Base-by-base conservation (phyloP, 2,113 vertebrate genomes). In the Trematomus loennbergii region DNA sequence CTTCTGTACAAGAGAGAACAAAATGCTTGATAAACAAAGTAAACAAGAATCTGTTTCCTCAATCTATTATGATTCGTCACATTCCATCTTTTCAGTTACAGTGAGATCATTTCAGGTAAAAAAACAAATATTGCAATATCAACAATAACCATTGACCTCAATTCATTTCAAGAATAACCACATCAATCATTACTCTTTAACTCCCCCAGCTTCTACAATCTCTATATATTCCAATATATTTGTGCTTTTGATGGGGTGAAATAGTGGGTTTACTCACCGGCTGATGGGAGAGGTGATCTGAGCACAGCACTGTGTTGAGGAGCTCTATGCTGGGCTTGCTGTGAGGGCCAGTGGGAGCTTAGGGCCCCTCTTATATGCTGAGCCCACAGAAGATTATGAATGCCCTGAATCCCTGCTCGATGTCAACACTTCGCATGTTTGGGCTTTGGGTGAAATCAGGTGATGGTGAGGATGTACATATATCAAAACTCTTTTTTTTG, bases 371-470 rank as follows among this genome's bases (percentile, higher is more conserved):
- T 97, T 98, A 97, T 97, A 94, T 58, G 71, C 72, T 50, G 46
- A 68, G 13, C 1, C 55, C 52, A 90, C 91, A 93, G 90, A 82
- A 85, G 97, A 97, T 98, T 98, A 97, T 0, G 9, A 46, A 60
- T 7, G 86, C 65, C 0, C 81, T 85, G 87, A 86, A 92, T 87
- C 81, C 81, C 22, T 9, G 54, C 73, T 78, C 72, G 80, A 60
- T 78, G 87, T 84, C 82, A 87, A 84, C 83, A 8, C 12, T 50
- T 46, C 8, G 60, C 52, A 63, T 62, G 59, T 63, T 20, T 25
- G 12, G 15, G 17, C 48, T 74, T 45, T 15, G 33, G 49, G 17
- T 57, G 6, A 40, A n/a, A 45, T 8, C 36, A 40, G 36, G 36
- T 40, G 9, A 63, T 1, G 57, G 25, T 57, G 20, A 65, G n/a